A percentile compares a stretch with the other conserved stretches of the same genome.
Evolutionary conservation across 2,888 invertebrate species (phyloP).

Genomic region (Callinectes sapidus): DNA sequence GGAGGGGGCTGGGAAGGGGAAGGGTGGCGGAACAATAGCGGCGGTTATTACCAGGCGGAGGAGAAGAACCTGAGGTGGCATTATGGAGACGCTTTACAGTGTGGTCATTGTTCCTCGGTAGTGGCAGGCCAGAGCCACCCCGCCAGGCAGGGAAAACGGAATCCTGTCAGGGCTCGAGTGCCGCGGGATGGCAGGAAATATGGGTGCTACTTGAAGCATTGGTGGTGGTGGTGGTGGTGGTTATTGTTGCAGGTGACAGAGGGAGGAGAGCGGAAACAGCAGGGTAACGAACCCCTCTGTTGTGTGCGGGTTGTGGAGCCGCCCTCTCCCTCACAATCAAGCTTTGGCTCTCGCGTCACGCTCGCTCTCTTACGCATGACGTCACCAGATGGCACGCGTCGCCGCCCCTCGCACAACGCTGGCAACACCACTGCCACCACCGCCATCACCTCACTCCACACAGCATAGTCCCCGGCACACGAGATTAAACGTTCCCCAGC

Average conservation of each 20-base stretch:
- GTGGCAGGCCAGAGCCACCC: background rate
- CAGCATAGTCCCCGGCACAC: background rate
- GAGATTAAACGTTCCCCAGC: background rate
- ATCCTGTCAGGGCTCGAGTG: background rate
- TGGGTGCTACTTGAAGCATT: background rate
- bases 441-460: background rate
- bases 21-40: background rate
- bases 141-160: background rate
- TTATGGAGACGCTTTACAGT: conserved; percentile 12
- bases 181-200: background rate
- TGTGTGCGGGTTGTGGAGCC: background rate
- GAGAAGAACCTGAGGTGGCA: conserved; percentile 29
- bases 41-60: conserved; percentile 18
- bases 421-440: background rate
- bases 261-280: background rate
- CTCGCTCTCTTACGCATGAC: conserved; percentile 34
- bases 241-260: background rate
- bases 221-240: background rate
- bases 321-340: background rate
- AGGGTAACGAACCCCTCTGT: background rate
- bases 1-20: background rate
- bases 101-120: background rate
- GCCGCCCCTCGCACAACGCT: conserved; percentile 20
- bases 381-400: conserved; percentile 36
- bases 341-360: conserved; percentile 22